Conservation (phyloP, 64 coral and sea anemone genomes). For the Actinia equina region DNA sequence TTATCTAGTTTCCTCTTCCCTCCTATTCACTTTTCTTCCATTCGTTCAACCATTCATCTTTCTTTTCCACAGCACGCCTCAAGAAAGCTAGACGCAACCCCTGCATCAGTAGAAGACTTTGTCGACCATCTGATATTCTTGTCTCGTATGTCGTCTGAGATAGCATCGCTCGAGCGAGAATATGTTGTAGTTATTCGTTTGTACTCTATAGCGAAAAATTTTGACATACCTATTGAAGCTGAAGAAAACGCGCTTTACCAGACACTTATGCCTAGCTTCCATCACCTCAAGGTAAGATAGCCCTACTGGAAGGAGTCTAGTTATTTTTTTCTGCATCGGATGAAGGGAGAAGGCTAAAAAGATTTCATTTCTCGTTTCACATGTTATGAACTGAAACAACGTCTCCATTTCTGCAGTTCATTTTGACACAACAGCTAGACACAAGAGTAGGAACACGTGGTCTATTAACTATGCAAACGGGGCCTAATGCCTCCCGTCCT, state of each 20-base stretch:
- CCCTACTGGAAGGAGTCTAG: neutral
- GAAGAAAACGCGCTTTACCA: conserved; percentile 87
- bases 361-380: too few relatives aligned
- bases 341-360: neutral
- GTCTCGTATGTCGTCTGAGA: conserved; percentile 68
- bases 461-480: too few relatives aligned
- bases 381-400: too few relatives aligned
- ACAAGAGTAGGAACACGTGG: too few relatives aligned
- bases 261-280: conserved; percentile 95
- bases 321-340: too few relatives aligned
- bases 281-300: conserved; percentile 81
- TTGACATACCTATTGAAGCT: conserved; percentile 68
- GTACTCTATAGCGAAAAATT: conserved; percentile 81
- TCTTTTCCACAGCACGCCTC: conserved; percentile 62
- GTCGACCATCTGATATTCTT: conserved; percentile 93
- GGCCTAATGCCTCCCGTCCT: too few relatives aligned
- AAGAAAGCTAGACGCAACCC: conserved; percentile 75
- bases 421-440: too few relatives aligned
- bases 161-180: conserved; percentile 74
- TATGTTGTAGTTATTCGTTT: conserved; percentile 73
- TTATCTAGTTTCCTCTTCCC: neutral
- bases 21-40: neutral
- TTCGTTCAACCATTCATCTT: neutral
- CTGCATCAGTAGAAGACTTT: conserved; percentile 81
- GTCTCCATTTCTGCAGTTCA: too few relatives aligned